Conservation (phyloP, 2,888 invertebrate genomes). For the Drosophila dives region DNA sequence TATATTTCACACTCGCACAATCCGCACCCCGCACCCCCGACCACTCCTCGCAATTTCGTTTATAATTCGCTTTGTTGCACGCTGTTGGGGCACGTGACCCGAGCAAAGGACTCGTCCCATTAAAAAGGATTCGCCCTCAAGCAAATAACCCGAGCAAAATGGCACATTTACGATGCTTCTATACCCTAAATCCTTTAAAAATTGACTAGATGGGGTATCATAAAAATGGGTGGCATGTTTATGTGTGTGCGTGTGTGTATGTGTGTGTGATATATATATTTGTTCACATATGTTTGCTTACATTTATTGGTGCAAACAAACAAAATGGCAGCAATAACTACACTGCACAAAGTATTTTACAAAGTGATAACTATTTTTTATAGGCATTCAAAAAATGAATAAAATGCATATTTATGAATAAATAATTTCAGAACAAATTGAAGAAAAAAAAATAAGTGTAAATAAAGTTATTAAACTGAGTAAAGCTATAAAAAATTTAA, state of each 20-base stretch:
- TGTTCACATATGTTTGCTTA: background rate
- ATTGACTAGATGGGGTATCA: background rate
- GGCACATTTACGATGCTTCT: conserved; percentile 16
- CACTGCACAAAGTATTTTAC: background rate
- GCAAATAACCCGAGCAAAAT: conserved; percentile 24
- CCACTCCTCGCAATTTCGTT: conserved; percentile 18
- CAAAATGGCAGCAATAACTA: background rate
- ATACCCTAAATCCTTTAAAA: conserved; percentile 14
- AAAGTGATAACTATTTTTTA: background rate
- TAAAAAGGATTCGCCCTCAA: background rate
- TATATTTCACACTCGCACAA: conserved; percentile 20
- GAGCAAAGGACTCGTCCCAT: conserved; percentile 17
- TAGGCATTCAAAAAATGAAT: background rate
- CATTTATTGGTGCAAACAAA: background rate
- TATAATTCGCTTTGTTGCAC: conserved; percentile 32
- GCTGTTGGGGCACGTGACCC: conserved; percentile 47
- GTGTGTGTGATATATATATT: background rate
- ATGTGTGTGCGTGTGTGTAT: background rate
- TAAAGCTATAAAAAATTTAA: background rate
- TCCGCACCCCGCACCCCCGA: conserved; percentile 4
- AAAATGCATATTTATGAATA: background rate
- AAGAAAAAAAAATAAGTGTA: background rate
- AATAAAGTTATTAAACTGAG: background rate
- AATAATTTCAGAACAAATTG: background rate
- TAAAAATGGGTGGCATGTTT: background rate